Evolutionary conservation across 2,797 vertebrate species (phyloP), one percentile per base, ranked within the genome.

Genomic region (Coregonus sp.): DNA sequence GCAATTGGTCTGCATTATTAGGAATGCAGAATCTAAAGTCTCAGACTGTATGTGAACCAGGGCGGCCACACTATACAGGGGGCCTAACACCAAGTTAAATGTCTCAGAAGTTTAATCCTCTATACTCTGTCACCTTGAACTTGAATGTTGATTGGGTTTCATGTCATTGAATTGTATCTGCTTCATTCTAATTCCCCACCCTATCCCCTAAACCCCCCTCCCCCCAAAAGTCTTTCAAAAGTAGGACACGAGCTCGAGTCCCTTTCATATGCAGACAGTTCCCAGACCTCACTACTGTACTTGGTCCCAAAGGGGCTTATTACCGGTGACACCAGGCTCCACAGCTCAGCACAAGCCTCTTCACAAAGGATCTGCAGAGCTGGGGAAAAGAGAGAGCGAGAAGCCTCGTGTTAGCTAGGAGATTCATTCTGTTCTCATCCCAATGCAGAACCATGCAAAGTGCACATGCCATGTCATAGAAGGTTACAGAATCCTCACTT

Each of bases 231-330:
- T 31, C 71, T 85, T 85, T 76, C 52, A 84, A 70, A 92, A 90
- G 83, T 88, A 87, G 89, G 86, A 86, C 90, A 89, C 81, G 77
- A 82, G 51, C 56, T 63, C 67, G 14, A 73, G 65, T 50, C 75
- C 56, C 16, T 84, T 88, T 81, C 70, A 81, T 86, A 89, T 86
- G 75, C 83, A 86, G 85, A 75, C 87, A 81, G 81, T 82, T 89
- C 82, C 86, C 85, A 91, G 87, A 84, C 85, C 73, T 72, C 73
- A 65, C 73, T 82, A 80, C 80, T 84, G 75, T 84, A 85, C 76
- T 35, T 33, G 75, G 31, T 86, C 93, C 88, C 91, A 86, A 47
- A 89, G 89, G 92, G 91, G 78, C 90, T 85, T 90, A 92, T 93
- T 93, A 94, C 83, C 83, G 86, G 86, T 88, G 89, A 90, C 88